Base-by-base conservation (phyloP, 2,888 invertebrate genomes). In the Fragum sueziense region DNA sequence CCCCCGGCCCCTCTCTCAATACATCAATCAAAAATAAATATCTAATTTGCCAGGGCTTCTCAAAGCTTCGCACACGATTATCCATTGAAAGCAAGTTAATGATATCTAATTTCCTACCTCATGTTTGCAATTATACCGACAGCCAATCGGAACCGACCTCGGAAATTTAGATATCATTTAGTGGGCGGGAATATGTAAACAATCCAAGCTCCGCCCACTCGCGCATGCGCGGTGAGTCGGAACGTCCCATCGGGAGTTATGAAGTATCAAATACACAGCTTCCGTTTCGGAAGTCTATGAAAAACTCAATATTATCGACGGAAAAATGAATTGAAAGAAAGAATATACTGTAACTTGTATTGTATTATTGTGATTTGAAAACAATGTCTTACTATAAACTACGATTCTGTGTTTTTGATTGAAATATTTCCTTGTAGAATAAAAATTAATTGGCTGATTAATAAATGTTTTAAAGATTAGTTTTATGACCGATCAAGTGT, bases 21-120 rank as follows among this genome's bases (percentile, higher is more conserved):
- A 74, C 77, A 84, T 84, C 84, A 82, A 84, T 84, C 84, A 82
- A 61, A 72, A 62, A 84, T 84, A 82, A 84, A 81, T 78, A 84
- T 84, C 81, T 81, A 84, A 84, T 84, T 84, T 84, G 84, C 81
- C 81, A 84, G 79, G 73, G 79, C 78, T 84, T 82, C 79, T 79
- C 77, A 54, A 73, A 75, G 67, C 69, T 84, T 84, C 81, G 80
- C 77, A 76, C 75, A 65, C 84, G 77, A 84, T 84, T 84, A 82
- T 84, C 79, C 79, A 81, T 79, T 84, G 81, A 82, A 84, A 82
- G 81, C 75, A 69, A 80, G 75, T 84, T 84, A 84, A 84, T 84
- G 78, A 78, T 84, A 85, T 85, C 80, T 75, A 76, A 82, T 85
- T 85, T 82, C 80, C 78, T 78, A 74, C 80, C 79, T 76, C 80